phyloP scores from a whole-genome alignment of 2,797 vertebrate genomes.

The Sparus aurata region DNA sequence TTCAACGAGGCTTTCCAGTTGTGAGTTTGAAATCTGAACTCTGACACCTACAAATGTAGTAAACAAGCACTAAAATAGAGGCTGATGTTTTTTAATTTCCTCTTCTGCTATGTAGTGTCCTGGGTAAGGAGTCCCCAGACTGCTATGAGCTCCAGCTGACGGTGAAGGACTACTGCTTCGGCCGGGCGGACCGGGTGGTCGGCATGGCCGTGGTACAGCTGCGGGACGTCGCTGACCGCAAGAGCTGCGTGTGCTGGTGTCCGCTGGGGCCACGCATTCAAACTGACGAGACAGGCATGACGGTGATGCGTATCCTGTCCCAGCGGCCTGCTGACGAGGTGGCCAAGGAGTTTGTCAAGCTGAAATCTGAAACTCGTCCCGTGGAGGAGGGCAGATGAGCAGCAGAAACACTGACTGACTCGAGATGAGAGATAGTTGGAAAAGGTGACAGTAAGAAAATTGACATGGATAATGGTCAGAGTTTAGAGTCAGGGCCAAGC shows the following conservation, averaged over 20 bases:
- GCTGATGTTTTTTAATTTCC: not conserved
- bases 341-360: constrained; percentile 95
- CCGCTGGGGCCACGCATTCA: constrained; percentile 90
- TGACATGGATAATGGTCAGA: not conserved
- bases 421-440: not conserved
- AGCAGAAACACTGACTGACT: constrained; percentile 19
- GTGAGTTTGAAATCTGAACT: constrained; percentile 84
- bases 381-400: constrained; percentile 93
- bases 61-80: not conserved
- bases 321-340: constrained; percentile 95
- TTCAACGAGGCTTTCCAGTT: constrained; percentile 98
- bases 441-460: not conserved
- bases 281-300: constrained; percentile 94
- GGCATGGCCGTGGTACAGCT: constrained; percentile 94
- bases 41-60: not conserved
- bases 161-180: constrained; percentile 98
- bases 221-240: constrained; percentile 91
- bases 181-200: constrained; percentile 93
- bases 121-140: constrained; percentile 91
- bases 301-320: constrained; percentile 93
- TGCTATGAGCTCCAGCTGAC: constrained; percentile 96
- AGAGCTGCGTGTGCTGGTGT: constrained; percentile 97
- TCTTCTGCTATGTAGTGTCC: constrained; percentile 79
- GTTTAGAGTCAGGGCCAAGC: constrained; percentile 4
- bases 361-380: constrained; percentile 94